Conservation (phyloP, 2,797 vertebrate species). For the Apogon talboti region DNA sequence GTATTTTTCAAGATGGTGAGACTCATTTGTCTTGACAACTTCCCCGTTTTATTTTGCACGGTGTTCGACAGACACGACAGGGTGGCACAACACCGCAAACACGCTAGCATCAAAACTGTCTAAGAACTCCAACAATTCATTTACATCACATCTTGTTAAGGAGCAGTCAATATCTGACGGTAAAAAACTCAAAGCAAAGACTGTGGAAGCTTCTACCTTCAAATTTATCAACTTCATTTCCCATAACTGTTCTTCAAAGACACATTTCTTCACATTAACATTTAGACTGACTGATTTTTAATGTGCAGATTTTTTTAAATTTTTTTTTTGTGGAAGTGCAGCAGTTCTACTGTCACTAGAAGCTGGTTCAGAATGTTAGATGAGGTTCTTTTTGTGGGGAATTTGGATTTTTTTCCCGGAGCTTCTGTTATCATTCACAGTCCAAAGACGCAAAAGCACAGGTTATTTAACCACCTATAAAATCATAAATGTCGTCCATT, state of each 20-base stretch:
- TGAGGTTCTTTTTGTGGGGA: no score
- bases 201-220: not conserved
- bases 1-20: not conserved
- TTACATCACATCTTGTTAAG: constrained; percentile 17
- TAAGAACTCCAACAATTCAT: constrained; percentile 15
- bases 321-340: not conserved
- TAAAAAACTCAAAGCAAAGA: not conserved
- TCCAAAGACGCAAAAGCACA: no score
- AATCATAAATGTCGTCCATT: no score
- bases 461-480: no score
- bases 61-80: not conserved
- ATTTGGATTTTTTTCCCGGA: no score
- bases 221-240: not conserved
- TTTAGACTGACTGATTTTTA: constrained; percentile 7
- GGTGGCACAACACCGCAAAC: constrained; percentile 2
- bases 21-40: constrained; percentile 9
- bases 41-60: constrained; percentile 3
- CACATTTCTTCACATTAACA: not conserved
- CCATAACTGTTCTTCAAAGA: not conserved
- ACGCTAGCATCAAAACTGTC: constrained; percentile 12
- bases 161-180: not conserved
- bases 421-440: no score
- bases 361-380: no score
- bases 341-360: not conserved
- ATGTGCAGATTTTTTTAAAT: not conserved